Evolutionary conservation across 2,888 invertebrate genomes (phyloP).

Genomic region (Melinaea menophilus): DNA sequence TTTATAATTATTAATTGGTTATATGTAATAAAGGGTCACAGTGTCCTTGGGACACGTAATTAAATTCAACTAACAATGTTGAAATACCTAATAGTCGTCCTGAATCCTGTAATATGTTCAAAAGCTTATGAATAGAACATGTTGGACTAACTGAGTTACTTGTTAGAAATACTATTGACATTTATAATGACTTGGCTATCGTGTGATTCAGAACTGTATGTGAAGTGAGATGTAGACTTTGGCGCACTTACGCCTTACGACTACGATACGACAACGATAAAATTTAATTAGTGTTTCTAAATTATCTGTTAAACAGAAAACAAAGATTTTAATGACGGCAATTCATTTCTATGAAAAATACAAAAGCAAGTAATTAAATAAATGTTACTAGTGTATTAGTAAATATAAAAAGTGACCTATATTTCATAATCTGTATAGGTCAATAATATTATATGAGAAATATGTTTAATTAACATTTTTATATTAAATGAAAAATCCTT

Average conservation of each 20-base stretch:
- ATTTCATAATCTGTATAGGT: too few species aligned
- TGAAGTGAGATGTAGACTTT: not conserved
- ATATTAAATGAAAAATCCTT: too few species aligned
- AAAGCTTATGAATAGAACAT: conserved; percentile 6
- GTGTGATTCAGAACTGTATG: not conserved
- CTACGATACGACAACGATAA: too few species aligned
- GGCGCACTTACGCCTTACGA: not conserved
- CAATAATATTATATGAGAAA: too few species aligned
- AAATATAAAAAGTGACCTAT: too few species aligned
- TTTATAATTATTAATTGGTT: not conserved
- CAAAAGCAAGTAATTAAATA: too few species aligned
- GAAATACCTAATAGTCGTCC: conserved; percentile 3
- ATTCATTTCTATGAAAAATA: too few species aligned
- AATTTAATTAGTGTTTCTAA: too few species aligned
- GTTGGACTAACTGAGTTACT: conserved; percentile 5
- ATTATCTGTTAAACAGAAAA: too few species aligned
- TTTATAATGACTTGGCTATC: conserved; percentile 5
- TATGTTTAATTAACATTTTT: too few species aligned
- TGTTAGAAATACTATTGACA: conserved; percentile 8
- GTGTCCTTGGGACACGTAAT: not conserved
- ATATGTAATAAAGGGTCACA: not conserved
- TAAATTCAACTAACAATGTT: conserved; percentile 6
- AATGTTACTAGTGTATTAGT: too few species aligned
- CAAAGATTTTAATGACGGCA: too few species aligned
- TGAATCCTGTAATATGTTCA: conserved; percentile 3